Percentiles rank a stretch among this genome's conserved stretches.
Evolutionary conservation across 2,888 invertebrate species (phyloP).

Genomic region (Barypeithes pellucidus): DNA sequence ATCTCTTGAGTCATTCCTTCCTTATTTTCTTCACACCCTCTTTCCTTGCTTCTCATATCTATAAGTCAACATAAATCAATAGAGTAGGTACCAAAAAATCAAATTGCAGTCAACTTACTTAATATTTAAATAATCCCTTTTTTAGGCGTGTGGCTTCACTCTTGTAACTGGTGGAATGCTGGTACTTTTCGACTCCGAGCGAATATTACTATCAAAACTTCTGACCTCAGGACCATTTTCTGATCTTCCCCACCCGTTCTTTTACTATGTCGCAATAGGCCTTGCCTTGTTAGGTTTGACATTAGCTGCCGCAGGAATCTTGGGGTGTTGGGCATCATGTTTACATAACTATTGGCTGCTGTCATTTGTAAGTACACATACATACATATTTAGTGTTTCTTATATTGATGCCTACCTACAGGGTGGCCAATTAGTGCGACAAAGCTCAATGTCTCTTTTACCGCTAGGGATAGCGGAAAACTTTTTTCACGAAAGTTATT

Average conservation of each 20-base stretch:
- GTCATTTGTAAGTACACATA: slow-evolving; percentile 77
- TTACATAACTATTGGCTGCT: slow-evolving; percentile 82
- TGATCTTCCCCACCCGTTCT: slow-evolving; percentile 79
- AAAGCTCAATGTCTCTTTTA: no score
- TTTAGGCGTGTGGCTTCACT: slow-evolving; percentile 81
- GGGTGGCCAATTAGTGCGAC: no score
- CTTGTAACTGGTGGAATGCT: slow-evolving; percentile 83
- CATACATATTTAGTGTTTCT: no score
- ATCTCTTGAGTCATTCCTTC: no score
- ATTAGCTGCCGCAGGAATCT: slow-evolving; percentile 79
- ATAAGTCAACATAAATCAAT: no score
- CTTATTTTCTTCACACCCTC: no score
- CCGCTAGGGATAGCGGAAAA: no score
- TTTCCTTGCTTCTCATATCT: no score
- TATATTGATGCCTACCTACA: no score
- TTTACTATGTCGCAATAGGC: slow-evolving; percentile 84
- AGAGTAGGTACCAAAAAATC: no score
- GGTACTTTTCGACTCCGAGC: slow-evolving; percentile 80
- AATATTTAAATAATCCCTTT: neutral
- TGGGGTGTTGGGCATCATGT: slow-evolving; percentile 89
- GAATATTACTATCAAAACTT: slow-evolving; percentile 82
- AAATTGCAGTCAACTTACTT: no score
- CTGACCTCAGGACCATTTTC: slow-evolving; percentile 77
- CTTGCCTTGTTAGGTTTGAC: slow-evolving; percentile 80
- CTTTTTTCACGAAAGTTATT: no score